Evolutionary conservation across 2,113 vertebrate species (phyloP), one percentile per base, ranked within the genome.

Genomic region (Leiothrix lutea): DNA sequence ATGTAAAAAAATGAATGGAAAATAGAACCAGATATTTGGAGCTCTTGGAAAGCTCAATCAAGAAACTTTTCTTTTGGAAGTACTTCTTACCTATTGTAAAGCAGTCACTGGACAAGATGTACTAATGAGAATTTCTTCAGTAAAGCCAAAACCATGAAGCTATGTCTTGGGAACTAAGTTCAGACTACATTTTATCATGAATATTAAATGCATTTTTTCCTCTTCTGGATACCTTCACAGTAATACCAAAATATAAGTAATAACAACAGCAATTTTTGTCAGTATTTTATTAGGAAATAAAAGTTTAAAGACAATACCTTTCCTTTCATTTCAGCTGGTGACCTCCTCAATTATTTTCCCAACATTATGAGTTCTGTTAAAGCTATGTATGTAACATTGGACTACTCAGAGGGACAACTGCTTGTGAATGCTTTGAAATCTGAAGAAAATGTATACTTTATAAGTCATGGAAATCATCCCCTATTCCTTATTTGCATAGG

Each of bases 91-190:
- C 2, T 57, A 13, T 48, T 84, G 57, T 38, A 26, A 85, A 81
- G 35, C n/a, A 71, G 22, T 50, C 38, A 42, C 5, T 36, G 17
- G 9, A 12, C 8, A 65, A 57, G 17, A 70, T 53, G 18, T 28
- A 64, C 3, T 57, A 24, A 20, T 12, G 16, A 2, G 0, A 6
- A 44, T 13, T 50, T 19, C 38, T 85, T 61, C 56, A 66, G 7
- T 40, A 65, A 14, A 54, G 42, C 8, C 1, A n/a, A 50, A 29
- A 48, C 2, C 15, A 58, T 8, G 2, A 40, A 20, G 1, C 8
- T 93, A 14, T 50, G 7, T 66, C 12, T 11, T 1, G 1, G 11
- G 8, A 80, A 22, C 10, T 48, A 47, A 45, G 4, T 47, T 69
- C 2, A 1, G 5, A 9, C 17, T 65, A 35, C 5, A 4, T 40